Evolutionary conservation across 2,888 invertebrate species (phyloP).

Genomic region (Adela reaumurella): DNA sequence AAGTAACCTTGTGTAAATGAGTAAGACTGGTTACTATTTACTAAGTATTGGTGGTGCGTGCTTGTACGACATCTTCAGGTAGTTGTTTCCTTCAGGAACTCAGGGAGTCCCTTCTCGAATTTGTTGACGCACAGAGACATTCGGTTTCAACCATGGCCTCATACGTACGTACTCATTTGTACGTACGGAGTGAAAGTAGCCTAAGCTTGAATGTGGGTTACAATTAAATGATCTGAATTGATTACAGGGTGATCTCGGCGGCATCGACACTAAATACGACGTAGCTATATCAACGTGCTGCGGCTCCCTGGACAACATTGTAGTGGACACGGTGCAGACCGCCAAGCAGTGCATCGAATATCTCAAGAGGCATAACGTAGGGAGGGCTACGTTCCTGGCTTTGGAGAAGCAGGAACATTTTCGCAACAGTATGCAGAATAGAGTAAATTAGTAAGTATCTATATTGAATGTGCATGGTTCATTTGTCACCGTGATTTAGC

Average conservation of each 20-base stretch:
- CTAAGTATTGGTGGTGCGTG: too few species aligned
- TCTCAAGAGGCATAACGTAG: constrained; percentile 73
- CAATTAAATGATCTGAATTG: constrained; percentile 1
- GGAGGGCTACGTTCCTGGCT: constrained; percentile 83
- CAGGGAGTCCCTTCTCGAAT: too few species aligned
- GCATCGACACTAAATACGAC: constrained; percentile 89
- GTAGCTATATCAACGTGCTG: constrained; percentile 95
- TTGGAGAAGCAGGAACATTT: constrained; percentile 78
- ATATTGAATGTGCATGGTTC: too few species aligned
- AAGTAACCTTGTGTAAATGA: too few species aligned
- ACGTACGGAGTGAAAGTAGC: background rate
- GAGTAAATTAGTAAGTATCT: too few species aligned
- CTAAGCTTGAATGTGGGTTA: constrained; percentile 1
- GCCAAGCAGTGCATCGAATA: constrained; percentile 81
- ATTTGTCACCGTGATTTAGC: too few species aligned
- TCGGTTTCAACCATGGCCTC: constrained; percentile 1
- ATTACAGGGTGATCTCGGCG: constrained; percentile 88
- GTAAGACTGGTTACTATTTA: too few species aligned
- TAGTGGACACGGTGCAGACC: constrained; percentile 84
- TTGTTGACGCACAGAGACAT: too few species aligned
- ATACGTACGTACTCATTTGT: constrained; percentile 2
- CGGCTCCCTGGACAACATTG: constrained; percentile 83
- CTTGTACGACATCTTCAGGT: too few species aligned
- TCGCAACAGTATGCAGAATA: constrained; percentile 18
- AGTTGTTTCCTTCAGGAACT: too few species aligned